These are phyloP conservation scores for Meganola albula DNA, from an alignment of 2,888 invertebrate species.

Conservation along the genomic window DNA sequence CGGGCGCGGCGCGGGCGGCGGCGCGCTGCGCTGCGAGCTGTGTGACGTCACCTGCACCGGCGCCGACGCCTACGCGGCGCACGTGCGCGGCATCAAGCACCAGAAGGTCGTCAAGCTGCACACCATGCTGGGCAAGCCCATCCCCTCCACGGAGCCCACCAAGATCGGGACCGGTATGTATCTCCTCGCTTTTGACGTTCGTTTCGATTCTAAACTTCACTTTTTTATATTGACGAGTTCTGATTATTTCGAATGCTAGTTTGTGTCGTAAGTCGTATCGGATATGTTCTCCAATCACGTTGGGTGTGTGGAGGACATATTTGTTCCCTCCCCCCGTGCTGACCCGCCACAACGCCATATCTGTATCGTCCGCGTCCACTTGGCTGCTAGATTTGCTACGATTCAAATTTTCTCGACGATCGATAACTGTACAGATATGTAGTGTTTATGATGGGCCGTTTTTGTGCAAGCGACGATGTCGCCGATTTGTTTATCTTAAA, in stretches of 20 bases:
- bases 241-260: too few relatives aligned
- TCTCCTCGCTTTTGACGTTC: conserved; percentile 29
- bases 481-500: too few relatives aligned
- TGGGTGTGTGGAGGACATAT: conserved; percentile 46
- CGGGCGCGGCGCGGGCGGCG: conserved; percentile 53
- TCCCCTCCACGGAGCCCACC: conserved; percentile 96
- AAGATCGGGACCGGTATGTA: conserved; percentile 78
- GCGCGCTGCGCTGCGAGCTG: conserved; percentile 92
- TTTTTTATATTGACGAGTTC: conserved; percentile 7
- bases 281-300: conserved; percentile 44
- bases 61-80: conserved; percentile 98
- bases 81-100: conserved; percentile 98
- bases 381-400: conserved; percentile 52
- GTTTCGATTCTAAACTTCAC: background rate
- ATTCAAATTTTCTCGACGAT: conserved; percentile 65
- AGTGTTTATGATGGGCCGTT: conserved; percentile 50
- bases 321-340: conserved; percentile 40
- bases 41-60: conserved; percentile 99
- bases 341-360: conserved; percentile 68
- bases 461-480: too few relatives aligned
- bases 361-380: conserved; percentile 58
- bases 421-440: conserved; percentile 67
- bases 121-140: conserved; percentile 97
- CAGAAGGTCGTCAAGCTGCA: conserved; percentile 98
- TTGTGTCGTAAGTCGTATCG: too few relatives aligned